Evolutionary conservation across 2,797 vertebrate genomes (phyloP).

Genomic region (Oreochromis grahami): DNA sequence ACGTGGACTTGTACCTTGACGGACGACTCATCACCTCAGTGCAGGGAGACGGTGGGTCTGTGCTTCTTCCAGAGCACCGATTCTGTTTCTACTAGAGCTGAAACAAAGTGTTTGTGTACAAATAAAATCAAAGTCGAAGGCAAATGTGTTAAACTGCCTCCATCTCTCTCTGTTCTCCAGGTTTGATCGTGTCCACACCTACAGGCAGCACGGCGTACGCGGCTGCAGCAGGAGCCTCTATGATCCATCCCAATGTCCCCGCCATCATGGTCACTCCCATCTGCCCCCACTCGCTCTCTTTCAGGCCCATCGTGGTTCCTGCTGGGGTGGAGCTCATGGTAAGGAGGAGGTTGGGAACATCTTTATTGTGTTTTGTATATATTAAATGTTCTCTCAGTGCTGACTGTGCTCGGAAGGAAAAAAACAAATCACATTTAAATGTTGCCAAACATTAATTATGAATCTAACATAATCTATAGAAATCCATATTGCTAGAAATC

Average conservation of each 20-base stretch:
- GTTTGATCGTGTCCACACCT: conserved; percentile 83
- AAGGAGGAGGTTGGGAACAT: neutral
- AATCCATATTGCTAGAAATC: neutral
- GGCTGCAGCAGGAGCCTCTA: conserved; percentile 81
- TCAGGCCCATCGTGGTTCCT: conserved; percentile 84
- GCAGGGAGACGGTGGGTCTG: conserved; percentile 78
- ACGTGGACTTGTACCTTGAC: conserved; percentile 81
- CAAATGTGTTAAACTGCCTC: neutral
- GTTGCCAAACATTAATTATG: neutral
- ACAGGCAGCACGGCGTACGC: conserved; percentile 83
- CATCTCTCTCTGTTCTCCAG: conserved; percentile 36
- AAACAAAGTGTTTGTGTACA: neutral
- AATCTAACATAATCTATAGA: neutral
- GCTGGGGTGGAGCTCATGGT: conserved; percentile 83
- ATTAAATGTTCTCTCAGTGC: neutral
- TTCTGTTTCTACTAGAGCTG: neutral
- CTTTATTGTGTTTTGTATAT: neutral
- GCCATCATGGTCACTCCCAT: conserved; percentile 86
- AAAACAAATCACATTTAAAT: neutral
- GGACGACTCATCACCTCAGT: conserved; percentile 84
- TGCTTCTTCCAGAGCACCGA: neutral
- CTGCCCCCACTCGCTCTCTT: conserved; percentile 84
- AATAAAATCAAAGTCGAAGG: neutral
- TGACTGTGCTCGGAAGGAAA: neutral
- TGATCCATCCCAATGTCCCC: conserved; percentile 85